Evolutionary conservation across 37 sponge, comb jelly and placozoan genomes (phyloP).

Genomic region (Crambe crambe): DNA sequence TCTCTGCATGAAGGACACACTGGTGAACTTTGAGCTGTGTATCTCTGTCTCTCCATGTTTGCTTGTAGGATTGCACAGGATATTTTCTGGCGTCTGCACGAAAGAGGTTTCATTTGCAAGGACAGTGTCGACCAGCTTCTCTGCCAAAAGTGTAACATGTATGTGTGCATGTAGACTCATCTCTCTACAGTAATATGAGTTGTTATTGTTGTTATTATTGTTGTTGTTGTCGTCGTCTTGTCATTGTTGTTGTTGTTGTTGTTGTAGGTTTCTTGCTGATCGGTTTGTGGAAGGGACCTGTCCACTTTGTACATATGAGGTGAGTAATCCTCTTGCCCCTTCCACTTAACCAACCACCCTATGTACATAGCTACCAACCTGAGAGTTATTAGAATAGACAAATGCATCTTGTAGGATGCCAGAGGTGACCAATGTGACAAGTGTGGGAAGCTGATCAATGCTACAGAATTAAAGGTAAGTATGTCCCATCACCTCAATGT

Average conservation of each 20-base stretch:
- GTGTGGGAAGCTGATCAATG: slow-evolving; percentile 97
- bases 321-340: neutral
- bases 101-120: slow-evolving; percentile 66
- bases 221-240: too few species aligned
- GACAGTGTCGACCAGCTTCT: slow-evolving; percentile 93
- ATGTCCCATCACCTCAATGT: neutral
- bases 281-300: slow-evolving; percentile 97
- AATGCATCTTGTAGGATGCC: slow-evolving; percentile 79
- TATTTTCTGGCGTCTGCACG: slow-evolving; percentile 92
- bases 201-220: too few species aligned
- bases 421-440: slow-evolving; percentile 99
- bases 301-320: slow-evolving; percentile 88
- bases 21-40: neutral
- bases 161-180: neutral
- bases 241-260: too few species aligned
- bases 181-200: too few species aligned
- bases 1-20: neutral
- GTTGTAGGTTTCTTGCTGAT: slow-evolving; percentile 90
- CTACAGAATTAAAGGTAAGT: slow-evolving; percentile 83
- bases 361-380: neutral
- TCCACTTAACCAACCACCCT: neutral
- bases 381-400: neutral
- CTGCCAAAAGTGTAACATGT: slow-evolving; percentile 85
- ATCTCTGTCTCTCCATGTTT: too few species aligned
- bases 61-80: slow-evolving; percentile 90